Evolutionary conservation across 2,888 invertebrate species (phyloP).

Genomic region (Tetragonula carbonaria): DNA sequence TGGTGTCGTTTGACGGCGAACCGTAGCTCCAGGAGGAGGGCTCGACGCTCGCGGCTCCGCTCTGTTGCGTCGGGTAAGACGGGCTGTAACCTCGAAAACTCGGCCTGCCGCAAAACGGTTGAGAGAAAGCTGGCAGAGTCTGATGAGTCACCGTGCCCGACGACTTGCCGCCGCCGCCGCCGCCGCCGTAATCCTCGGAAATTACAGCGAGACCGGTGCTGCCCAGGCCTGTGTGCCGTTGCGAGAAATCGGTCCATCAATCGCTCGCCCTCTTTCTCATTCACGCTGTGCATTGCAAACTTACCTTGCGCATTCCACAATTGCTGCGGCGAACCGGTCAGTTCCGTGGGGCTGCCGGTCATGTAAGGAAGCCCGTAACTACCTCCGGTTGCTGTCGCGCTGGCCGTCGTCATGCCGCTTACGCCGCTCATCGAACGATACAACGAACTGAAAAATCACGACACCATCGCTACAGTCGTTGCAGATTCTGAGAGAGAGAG

Average conservation of each 20-base stretch:
- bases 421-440: constrained; percentile 76
- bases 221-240: constrained; percentile 61
- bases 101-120: constrained; percentile 83
- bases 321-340: constrained; percentile 73
- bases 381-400: constrained; percentile 38
- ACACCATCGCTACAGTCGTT: background rate
- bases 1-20: constrained; percentile 63
- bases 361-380: constrained; percentile 75
- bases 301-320: constrained; percentile 77
- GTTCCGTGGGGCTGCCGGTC: constrained; percentile 75
- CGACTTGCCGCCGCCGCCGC: constrained; percentile 78
- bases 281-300: background rate
- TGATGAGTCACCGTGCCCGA: constrained; percentile 82
- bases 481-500: too few species aligned
- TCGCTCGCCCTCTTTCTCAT: too few species aligned
- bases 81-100: constrained; percentile 78
- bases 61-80: constrained; percentile 75
- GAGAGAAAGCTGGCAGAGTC: constrained; percentile 86
- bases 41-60: constrained; percentile 54
- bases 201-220: constrained; percentile 67
- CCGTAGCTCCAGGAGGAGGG: constrained; percentile 72
- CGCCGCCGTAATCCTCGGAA: constrained; percentile 77
- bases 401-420: constrained; percentile 66
- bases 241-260: background rate
- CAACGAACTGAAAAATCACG: constrained; percentile 73